Evolutionary conservation across 2,888 invertebrate genomes (phyloP).

Genomic region (Epinotia nisella): DNA sequence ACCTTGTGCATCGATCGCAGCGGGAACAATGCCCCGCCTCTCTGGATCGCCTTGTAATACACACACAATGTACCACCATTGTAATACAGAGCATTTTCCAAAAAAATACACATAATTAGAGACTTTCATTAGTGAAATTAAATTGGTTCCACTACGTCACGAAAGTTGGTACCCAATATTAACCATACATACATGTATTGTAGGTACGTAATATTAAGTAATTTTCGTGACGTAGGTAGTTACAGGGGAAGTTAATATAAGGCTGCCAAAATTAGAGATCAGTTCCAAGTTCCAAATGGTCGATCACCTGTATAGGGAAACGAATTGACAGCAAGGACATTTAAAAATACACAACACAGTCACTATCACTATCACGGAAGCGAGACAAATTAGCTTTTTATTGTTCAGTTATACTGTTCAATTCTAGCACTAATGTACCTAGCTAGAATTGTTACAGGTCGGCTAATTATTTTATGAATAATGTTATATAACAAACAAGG

Average conservation of each 20-base stretch:
- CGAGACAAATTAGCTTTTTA: conserved; percentile 19
- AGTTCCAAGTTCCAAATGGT: conserved; percentile 8
- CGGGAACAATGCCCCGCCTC: background rate
- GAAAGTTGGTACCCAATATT: no score
- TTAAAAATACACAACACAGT: conserved; percentile 29
- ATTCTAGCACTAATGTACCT: conserved; percentile 1
- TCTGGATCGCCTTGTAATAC: background rate
- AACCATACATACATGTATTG: no score
- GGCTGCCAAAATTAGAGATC: background rate
- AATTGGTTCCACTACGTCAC: no score
- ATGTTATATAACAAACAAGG: background rate
- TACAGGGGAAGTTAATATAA: no score
- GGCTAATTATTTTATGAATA: background rate
- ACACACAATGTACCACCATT: no score
- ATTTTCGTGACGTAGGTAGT: no score
- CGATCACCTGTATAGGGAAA: conserved; percentile 32
- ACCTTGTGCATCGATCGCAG: conserved; percentile 34
- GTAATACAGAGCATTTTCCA: no score
- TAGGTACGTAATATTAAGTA: no score
- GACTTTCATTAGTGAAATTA: no score
- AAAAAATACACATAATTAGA: no score
- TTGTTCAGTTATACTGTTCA: conserved; percentile 13
- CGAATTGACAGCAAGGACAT: conserved; percentile 15
- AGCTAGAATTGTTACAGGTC: conserved; percentile 6
- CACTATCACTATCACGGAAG: conserved; percentile 28